Percentiles rank a stretch among this genome's conserved stretches.
These are phyloP conservation scores for Rhyacophila evoluta DNA, from an alignment of 2,888 invertebrate species.

Conservation along the genomic window DNA sequence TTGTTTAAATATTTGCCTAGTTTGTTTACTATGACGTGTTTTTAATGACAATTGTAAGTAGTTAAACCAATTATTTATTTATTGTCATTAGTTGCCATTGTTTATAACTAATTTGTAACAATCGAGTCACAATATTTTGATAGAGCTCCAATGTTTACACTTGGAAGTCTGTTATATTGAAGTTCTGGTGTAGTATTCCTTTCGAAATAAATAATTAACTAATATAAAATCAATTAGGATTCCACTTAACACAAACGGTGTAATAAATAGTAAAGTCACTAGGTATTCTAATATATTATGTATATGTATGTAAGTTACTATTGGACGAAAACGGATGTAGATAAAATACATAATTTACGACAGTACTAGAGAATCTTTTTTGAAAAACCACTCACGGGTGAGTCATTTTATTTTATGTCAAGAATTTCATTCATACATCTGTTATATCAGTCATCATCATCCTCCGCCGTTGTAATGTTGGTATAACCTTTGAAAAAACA, in stretches of 20 bases:
- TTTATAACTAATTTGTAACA: no score
- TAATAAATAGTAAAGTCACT: neutral
- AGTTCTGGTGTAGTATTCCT: no score
- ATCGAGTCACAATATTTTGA: no score
- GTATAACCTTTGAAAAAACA: constrained; percentile 1
- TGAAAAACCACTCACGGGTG: neutral
- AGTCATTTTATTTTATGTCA: neutral
- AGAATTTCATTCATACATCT: constrained; percentile 20
- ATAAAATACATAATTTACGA: neutral
- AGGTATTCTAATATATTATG: neutral
- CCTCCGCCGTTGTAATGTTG: neutral
- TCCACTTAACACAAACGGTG: no score
- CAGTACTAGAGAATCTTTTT: neutral
- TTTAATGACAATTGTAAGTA: neutral
- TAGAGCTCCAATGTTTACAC: no score
- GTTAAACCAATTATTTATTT: neutral
- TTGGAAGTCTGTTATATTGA: no score
- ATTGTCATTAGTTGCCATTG: neutral
- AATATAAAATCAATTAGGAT: neutral
- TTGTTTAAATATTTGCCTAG: constrained; percentile 17
- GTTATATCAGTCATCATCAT: neutral
- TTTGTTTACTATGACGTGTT: neutral
- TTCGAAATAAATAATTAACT: neutral
- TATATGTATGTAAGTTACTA: neutral
- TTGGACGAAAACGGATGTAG: neutral